Conservation (phyloP, 2,888 invertebrate genomes). For the Cheilosia variabilis region DNA sequence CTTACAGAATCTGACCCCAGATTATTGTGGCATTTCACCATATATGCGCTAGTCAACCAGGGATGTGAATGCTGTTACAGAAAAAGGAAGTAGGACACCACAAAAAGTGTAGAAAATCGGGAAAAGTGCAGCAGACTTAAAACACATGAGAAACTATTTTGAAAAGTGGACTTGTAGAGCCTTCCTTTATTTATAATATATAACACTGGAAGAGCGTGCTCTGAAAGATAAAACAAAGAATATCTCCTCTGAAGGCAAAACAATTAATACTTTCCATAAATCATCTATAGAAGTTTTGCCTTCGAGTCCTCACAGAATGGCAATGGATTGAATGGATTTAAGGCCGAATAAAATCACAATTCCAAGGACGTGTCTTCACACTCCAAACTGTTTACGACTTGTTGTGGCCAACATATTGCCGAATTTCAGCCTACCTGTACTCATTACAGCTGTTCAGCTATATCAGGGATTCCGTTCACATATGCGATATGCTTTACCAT, state of each 20-base stretch:
- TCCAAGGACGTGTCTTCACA: slow-evolving; percentile 4
- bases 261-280: neutral
- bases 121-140: too few relatives aligned
- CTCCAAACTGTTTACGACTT: slow-evolving; percentile 19
- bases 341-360: slow-evolving; percentile 8
- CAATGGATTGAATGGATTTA: neutral
- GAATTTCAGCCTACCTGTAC: slow-evolving; percentile 2
- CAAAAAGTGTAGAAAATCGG: too few relatives aligned
- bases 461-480: slow-evolving; percentile 36
- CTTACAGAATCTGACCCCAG: too few relatives aligned
- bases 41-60: too few relatives aligned
- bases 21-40: too few relatives aligned
- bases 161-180: too few relatives aligned
- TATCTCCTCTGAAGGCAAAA: neutral
- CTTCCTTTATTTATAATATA: too few relatives aligned
- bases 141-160: too few relatives aligned
- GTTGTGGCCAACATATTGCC: slow-evolving; percentile 12
- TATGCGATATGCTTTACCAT: slow-evolving; percentile 12
- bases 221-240: too few relatives aligned
- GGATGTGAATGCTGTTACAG: too few relatives aligned
- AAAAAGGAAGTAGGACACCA: too few relatives aligned
- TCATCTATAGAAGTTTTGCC: neutral
- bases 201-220: too few relatives aligned
- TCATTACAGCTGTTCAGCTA: slow-evolving; percentile 12
- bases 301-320: slow-evolving; percentile 12